Evolutionary conservation across 2,113 vertebrate species (phyloP).

Genomic region (Psammodynastes pulverulentus): DNA sequence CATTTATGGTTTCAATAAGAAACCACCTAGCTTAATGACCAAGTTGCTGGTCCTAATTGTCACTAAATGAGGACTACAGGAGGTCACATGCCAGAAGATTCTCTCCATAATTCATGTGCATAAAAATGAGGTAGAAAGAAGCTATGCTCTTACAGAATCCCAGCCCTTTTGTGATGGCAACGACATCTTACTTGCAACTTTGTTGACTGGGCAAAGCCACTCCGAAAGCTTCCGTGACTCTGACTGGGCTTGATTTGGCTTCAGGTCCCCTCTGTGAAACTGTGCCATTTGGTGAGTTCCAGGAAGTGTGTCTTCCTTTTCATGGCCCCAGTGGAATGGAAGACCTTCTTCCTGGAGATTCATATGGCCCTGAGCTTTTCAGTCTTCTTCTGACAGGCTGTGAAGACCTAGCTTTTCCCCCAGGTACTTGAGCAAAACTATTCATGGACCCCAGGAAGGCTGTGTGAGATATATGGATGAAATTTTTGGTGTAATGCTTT

Average conservation of each 20-base stretch:
- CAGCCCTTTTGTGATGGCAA: background rate
- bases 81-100: background rate
- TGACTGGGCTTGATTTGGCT: background rate
- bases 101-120: background rate
- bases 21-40: background rate
- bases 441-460: background rate
- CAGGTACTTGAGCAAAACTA: background rate
- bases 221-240: background rate
- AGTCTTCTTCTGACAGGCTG: background rate
- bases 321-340: background rate
- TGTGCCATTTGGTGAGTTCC: background rate
- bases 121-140: background rate
- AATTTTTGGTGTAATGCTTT: background rate
- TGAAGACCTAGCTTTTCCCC: background rate
- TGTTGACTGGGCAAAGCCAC: background rate
- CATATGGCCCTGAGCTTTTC: background rate
- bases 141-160: background rate
- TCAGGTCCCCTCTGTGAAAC: background rate
- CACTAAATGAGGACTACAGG: background rate
- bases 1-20: background rate
- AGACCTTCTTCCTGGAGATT: background rate
- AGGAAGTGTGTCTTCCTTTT: background rate
- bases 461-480: background rate
- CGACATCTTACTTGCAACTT: background rate
- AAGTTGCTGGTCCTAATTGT: background rate